Base-by-base conservation (phyloP, 2,888 invertebrate species). In the Pherbina coryleti region DNA sequence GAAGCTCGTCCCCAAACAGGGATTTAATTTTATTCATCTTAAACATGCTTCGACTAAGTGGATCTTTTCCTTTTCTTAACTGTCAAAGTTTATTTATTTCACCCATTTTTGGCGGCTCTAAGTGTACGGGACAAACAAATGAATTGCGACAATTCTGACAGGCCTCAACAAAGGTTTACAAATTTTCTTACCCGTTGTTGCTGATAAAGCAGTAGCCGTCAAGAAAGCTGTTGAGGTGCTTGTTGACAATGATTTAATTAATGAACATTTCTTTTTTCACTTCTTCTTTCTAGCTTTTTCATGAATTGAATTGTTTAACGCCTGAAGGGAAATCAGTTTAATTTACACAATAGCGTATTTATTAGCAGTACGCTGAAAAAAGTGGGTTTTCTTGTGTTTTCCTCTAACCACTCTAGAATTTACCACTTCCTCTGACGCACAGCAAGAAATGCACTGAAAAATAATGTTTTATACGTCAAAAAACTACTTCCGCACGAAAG, bases 221-320 rank as follows among this genome's bases (percentile, higher is more conserved):
- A 1, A 55, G 64, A 8, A 34, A 8, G 64, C 25, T 19, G 19
- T 55, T 55, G 19, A 8, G 64, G 8, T 64, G n/a, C 64, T 44
- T 64, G 64, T 31, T 64, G 64, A 64, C 64, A 64, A n/a, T 28
- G 31, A 28, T 31, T 64, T 28, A 28, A 64, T 64, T 64, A 64
- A 64, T 62, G 37, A 8, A 37, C 5, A 31, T 4, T 64, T 19
- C 9, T 55, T 19, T 55, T 19, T 55, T 55, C 22, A 19, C 1
- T 55, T 55, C 8, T 55, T 55, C 9, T 55, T 17, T 55, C 19
- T 55, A 1, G 22, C 55, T 2, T 19, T 19, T 55, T 19, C 22
- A 19, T 19, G 22, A 55, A 55, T n/a, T n/a, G n/a, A 55, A 55
- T 8, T 19, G 22, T 19, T 55, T 5, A 1, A 19, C 11, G 55